A percentile compares a stretch with the other conserved stretches of the same genome.
phyloP scores from a whole-genome alignment of 1,140 invertebrate genomes.

The Microvelia longipes region DNA sequence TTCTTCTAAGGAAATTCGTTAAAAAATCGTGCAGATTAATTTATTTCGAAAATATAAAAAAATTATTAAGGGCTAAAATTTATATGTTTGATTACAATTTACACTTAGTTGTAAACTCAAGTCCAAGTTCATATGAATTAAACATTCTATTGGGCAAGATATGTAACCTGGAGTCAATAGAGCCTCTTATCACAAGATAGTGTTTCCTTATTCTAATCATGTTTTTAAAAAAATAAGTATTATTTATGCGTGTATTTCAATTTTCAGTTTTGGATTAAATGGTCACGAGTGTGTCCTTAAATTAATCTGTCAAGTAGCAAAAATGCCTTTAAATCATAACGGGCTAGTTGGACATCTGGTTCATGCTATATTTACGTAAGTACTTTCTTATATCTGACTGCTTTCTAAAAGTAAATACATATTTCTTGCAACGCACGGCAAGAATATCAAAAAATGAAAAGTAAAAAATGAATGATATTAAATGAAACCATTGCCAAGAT shows the following conservation, averaged over 20 bases:
- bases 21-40: not conserved
- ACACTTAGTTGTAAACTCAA: not conserved
- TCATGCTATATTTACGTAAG: conserved; percentile 4
- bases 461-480: not conserved
- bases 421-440: not conserved
- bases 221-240: too few species aligned
- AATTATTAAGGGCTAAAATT: not conserved
- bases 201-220: too few species aligned
- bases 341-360: conserved; percentile 1
- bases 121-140: not conserved
- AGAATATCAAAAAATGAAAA: not conserved
- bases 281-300: conserved; percentile 15
- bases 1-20: not conserved
- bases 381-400: not conserved
- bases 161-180: too few species aligned
- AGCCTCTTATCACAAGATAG: too few species aligned
- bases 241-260: too few species aligned
- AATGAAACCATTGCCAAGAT: not conserved
- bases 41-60: not conserved
- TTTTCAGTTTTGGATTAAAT: conserved; percentile 11
- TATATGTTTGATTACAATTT: not conserved
- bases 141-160: too few species aligned
- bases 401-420: not conserved
- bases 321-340: conserved; percentile 8
- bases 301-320: conserved; percentile 16